phyloP scores from a whole-genome alignment of 2,888 invertebrate genomes.

The Ethmia dodecea region DNA sequence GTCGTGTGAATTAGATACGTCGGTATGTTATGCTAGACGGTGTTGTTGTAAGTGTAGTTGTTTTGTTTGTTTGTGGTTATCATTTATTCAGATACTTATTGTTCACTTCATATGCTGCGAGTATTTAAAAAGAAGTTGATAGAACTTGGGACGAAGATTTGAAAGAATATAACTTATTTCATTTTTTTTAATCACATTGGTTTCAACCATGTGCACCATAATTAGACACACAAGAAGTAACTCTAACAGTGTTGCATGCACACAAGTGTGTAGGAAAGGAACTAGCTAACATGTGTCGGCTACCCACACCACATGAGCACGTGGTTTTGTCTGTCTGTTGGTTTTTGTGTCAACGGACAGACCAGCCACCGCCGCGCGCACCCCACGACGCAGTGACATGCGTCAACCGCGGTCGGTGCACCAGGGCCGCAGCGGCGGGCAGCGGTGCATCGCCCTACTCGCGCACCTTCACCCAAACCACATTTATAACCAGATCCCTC shows the following conservation, averaged over 20 bases:
- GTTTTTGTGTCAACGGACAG: conserved; percentile 7
- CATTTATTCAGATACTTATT: too few species aligned
- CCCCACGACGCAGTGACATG: conserved; percentile 71
- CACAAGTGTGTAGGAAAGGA: conserved; percentile 1
- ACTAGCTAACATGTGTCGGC: neutral
- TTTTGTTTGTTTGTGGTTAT: too few species aligned
- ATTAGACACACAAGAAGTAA: neutral
- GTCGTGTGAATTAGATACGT: too few species aligned
- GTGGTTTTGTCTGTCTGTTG: conserved; percentile 5
- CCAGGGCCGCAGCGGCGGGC: conserved; percentile 46
- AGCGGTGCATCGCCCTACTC: conserved; percentile 43
- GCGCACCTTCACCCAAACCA: conserved; percentile 18
- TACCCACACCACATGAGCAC: conserved; percentile 2
- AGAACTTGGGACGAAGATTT: too few species aligned
- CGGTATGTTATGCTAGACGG: too few species aligned
- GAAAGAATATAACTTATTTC: too few species aligned
- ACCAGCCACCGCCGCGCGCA: conserved; percentile 31
- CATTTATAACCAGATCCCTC: conserved; percentile 8
- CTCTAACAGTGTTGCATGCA: neutral
- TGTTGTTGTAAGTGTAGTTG: neutral
- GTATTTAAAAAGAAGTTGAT: too few species aligned
- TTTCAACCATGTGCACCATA: too few species aligned
- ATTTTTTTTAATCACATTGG: too few species aligned
- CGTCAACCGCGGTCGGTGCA: conserved; percentile 65
- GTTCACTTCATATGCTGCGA: too few species aligned